Conservation (phyloP, 2,113 vertebrate genomes). For the Urocitellus parryii region DNA sequence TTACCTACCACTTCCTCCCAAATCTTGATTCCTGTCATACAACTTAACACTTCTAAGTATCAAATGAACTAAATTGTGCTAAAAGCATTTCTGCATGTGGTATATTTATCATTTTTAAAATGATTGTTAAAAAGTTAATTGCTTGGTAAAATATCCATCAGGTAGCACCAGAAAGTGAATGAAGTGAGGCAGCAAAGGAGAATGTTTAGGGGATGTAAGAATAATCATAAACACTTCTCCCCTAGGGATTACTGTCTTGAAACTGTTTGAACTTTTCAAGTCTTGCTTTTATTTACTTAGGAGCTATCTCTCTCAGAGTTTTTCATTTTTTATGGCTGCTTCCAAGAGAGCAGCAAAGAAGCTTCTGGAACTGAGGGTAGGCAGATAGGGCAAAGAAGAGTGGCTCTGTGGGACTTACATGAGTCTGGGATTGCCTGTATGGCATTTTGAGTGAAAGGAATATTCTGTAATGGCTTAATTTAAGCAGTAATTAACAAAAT, state of each 20-base stretch:
- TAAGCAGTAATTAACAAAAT: slow-evolving; percentile 34
- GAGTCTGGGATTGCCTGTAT: background rate
- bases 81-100: background rate
- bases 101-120: background rate
- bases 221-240: background rate
- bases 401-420: background rate
- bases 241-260: background rate
- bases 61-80: background rate
- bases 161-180: slow-evolving; percentile 26
- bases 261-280: slow-evolving; percentile 14
- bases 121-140: background rate
- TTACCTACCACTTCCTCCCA: background rate
- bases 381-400: background rate
- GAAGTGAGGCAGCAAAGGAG: background rate
- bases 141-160: background rate
- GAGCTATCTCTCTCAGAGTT: background rate
- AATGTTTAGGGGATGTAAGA: background rate
- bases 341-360: background rate
- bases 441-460: slow-evolving; percentile 45
- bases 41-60: background rate
- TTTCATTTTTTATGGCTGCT: slow-evolving; percentile 20
- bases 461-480: slow-evolving; percentile 10
- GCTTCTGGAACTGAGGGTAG: background rate
- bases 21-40: background rate
- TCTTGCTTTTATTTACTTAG: slow-evolving; percentile 23